Conservation (phyloP, 2,797 vertebrate species). For the Leucoraja ocellata region DNA sequence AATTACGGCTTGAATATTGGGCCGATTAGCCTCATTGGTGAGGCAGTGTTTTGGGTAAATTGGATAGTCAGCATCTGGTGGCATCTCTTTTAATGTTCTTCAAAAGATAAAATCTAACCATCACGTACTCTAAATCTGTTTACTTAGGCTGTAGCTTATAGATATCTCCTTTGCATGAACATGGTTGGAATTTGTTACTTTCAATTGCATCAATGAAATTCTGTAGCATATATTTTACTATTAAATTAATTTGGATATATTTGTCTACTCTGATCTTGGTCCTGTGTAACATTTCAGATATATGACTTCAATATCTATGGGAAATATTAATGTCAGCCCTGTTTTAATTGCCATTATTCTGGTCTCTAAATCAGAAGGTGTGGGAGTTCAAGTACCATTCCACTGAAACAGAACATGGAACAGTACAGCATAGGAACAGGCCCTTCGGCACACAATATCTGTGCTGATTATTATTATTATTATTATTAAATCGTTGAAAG, state of each 20-base stretch:
- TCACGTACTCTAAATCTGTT: not conserved
- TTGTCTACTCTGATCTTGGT: not conserved
- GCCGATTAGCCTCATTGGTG: not conserved
- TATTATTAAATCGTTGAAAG: too few relatives aligned
- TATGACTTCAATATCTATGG: not conserved
- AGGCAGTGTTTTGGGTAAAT: not conserved
- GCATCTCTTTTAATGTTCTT: not conserved
- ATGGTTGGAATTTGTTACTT: not conserved
- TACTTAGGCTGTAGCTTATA: not conserved
- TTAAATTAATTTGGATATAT: not conserved
- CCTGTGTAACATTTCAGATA: not conserved
- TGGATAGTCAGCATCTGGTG: not conserved
- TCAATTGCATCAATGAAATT: not conserved
- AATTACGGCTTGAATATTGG: not conserved
- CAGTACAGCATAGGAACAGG: too few relatives aligned
- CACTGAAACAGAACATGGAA: too few relatives aligned
- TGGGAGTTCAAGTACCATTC: too few relatives aligned
- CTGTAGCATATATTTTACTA: too few relatives aligned
- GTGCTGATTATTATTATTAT: too few relatives aligned
- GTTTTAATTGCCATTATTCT: too few relatives aligned
- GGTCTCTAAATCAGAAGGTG: too few relatives aligned
- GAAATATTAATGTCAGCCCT: not conserved
- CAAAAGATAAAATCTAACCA: not conserved
- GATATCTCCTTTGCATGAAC: not conserved
- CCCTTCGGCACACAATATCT: too few relatives aligned